Evolutionary conservation across 2,113 vertebrate species (phyloP).

Genomic region (Redunca redunca): DNA sequence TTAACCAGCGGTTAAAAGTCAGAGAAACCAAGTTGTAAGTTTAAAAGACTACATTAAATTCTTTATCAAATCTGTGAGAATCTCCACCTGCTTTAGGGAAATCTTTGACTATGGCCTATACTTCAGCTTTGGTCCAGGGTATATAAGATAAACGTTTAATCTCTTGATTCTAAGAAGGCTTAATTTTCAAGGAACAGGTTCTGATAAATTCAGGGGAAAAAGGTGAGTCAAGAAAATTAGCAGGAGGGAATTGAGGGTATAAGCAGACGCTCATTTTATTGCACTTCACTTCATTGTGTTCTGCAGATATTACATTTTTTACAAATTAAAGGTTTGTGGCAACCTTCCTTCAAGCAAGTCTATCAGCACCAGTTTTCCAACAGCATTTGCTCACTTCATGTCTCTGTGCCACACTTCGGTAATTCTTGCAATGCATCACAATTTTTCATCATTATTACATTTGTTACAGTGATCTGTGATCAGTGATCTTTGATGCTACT

Average conservation of each 20-base stretch:
- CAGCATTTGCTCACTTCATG: background rate
- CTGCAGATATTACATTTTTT: background rate
- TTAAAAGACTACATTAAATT: background rate
- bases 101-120: background rate
- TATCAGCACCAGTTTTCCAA: background rate
- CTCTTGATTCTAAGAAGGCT: background rate
- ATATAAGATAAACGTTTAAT: background rate
- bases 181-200: background rate
- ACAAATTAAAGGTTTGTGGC: background rate
- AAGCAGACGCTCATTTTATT: background rate
- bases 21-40: background rate
- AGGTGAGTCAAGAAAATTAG: background rate
- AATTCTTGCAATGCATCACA: background rate
- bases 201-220: background rate
- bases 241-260: background rate
- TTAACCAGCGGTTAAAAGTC: background rate
- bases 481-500: background rate
- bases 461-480: background rate
- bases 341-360: background rate
- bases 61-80: background rate
- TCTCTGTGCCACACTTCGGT: background rate
- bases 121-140: background rate
- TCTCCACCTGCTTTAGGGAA: background rate
- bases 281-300: background rate
- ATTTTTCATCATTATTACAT: background rate